Conservation (phyloP, 2,888 invertebrate species). For the Heterodera filipjevi region DNA sequence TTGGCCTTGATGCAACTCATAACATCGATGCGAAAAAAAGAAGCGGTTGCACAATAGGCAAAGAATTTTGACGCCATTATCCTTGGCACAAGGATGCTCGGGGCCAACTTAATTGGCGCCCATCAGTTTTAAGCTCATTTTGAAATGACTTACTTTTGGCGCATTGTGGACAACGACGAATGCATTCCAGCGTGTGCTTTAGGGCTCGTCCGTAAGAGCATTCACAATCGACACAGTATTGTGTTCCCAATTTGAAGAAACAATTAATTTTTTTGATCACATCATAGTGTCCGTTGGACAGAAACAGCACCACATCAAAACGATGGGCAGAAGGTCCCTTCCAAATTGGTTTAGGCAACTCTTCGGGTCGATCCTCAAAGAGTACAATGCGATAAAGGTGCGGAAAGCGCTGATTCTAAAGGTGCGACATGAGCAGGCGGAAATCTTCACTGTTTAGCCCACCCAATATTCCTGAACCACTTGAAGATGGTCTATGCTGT, state of each 20-base stretch:
- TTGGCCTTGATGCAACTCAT: not conserved
- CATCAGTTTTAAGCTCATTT: not conserved
- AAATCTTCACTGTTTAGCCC: too few relatives aligned
- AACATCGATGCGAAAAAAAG: not conserved
- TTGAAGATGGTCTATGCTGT: not conserved
- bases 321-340: not conserved
- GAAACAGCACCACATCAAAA: not conserved
- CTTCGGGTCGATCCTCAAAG: not conserved
- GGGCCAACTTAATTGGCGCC: not conserved
- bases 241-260: not conserved
- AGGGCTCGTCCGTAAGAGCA: not conserved
- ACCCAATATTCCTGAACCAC: not conserved
- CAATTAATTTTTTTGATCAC: not conserved
- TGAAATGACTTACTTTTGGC: not conserved
- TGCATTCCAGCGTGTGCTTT: not conserved
- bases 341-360: not conserved
- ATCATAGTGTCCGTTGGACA: not conserved
- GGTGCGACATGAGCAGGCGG: not conserved
- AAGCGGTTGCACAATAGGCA: not conserved
- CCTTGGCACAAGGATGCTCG: not conserved
- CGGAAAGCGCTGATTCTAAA: not conserved
- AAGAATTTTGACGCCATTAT: not conserved
- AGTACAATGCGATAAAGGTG: not conserved
- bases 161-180: not conserved
- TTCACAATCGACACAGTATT: not conserved